phyloP scores from a whole-genome alignment of 2,888 invertebrate genomes.

The Adineta ricciae region DNA sequence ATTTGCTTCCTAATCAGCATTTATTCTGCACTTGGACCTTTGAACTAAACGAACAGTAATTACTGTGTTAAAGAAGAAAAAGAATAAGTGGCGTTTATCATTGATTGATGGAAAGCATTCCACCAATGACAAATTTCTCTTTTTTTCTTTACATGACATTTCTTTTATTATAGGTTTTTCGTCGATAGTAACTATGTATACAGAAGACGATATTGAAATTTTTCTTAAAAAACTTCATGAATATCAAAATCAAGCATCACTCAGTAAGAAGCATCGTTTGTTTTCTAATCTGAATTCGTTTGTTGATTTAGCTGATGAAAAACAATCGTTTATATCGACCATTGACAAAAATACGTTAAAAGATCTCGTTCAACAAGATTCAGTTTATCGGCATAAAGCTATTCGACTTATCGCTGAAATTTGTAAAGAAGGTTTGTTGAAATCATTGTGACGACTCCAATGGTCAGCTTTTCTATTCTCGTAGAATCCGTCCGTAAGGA shows the following conservation, averaged over 20 bases:
- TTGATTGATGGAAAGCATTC: not conserved
- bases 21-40: too few relatives aligned
- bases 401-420: not conserved
- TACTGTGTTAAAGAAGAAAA: not conserved
- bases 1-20: too few relatives aligned
- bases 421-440: conserved; percentile 1
- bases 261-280: not conserved
- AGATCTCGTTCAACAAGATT: not conserved
- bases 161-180: not conserved
- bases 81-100: not conserved
- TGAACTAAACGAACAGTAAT: too few relatives aligned
- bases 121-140: not conserved
- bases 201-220: not conserved
- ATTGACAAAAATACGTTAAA: conserved; percentile 4
- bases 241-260: not conserved
- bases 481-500: not conserved
- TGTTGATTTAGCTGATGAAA: not conserved
- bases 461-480: not conserved
- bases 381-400: not conserved
- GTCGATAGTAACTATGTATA: not conserved
- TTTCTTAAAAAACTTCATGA: not conserved
- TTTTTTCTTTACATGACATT: not conserved
- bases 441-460: not conserved
- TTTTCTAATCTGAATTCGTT: not conserved
- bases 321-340: not conserved